Evolutionary conservation across 2,113 vertebrate species (phyloP).

Genomic region (Amazona guildingii): DNA sequence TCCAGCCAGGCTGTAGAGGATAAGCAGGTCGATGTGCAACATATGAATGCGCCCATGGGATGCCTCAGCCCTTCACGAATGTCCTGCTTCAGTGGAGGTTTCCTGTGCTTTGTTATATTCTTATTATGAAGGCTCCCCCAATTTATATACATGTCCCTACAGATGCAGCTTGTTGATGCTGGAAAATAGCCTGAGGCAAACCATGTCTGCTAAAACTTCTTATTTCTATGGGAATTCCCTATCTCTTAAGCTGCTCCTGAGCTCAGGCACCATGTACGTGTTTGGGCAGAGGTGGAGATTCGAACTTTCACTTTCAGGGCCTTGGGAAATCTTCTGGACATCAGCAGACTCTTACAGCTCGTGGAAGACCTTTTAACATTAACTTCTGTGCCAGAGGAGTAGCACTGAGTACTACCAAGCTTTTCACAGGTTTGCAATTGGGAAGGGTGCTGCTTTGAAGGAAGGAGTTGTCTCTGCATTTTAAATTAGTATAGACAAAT

Average conservation of each 20-base stretch:
- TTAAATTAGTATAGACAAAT: not conserved
- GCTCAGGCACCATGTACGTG: not conserved
- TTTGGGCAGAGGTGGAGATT: conserved; percentile 15
- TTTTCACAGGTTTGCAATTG: not conserved
- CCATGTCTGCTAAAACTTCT: not conserved
- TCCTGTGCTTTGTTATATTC: not conserved
- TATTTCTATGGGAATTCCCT: conserved; percentile 18
- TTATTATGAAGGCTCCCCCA: not conserved
- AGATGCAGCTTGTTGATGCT: not conserved
- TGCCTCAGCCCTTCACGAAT: fast-evolving
- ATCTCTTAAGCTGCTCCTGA: not conserved
- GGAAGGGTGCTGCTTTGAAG: not conserved
- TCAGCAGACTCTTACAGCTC: not conserved
- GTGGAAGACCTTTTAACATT: not conserved
- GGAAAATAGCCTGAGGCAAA: conserved; percentile 6
- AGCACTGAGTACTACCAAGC: not conserved
- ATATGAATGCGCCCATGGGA: fast-evolving
- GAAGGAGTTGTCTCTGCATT: not conserved
- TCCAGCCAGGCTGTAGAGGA: not conserved
- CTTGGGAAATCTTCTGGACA: not conserved
- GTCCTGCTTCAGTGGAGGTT: fast-evolving
- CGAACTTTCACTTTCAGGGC: not conserved
- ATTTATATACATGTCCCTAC: not conserved
- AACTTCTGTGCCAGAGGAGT: not conserved
- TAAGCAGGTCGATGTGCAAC: fast-evolving